These are phyloP conservation scores for Otus scops DNA, from an alignment of 2,797 vertebrate species.

Conservation along the genomic window DNA sequence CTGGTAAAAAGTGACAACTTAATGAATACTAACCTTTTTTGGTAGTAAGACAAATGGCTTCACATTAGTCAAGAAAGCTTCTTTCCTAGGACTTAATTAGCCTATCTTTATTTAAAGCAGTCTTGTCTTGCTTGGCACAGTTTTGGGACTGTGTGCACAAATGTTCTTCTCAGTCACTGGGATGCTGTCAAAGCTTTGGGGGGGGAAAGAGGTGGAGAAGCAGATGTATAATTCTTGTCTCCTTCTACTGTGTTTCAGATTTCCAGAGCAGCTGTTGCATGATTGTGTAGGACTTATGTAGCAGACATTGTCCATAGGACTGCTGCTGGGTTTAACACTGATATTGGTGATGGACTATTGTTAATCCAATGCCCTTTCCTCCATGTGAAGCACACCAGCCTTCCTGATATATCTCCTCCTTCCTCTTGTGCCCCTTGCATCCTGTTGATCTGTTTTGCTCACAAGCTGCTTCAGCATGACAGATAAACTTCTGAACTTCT, in stretches of 20 bases:
- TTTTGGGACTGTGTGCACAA: not conserved
- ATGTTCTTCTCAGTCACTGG: not conserved
- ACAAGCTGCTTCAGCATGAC: not conserved
- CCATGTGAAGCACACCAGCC: not conserved
- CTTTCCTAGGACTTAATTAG: not conserved
- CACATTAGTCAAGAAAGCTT: not conserved
- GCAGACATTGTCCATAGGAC: accelerated
- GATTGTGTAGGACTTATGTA: not conserved
- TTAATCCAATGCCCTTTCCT: not conserved
- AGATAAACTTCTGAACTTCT: not conserved
- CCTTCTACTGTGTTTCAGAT: not conserved
- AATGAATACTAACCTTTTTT: not conserved
- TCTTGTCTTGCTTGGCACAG: not conserved
- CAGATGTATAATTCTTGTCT: not conserved
- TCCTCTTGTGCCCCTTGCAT: not conserved
- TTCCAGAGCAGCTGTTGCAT: accelerated
- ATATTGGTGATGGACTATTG: accelerated
- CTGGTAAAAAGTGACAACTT: not conserved
- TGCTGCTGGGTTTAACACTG: not conserved
- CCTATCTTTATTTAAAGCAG: not conserved
- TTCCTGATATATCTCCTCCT: not conserved
- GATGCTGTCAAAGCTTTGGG: not conserved
- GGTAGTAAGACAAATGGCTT: not conserved
- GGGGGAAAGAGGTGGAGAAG: not conserved
- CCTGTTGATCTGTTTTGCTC: not conserved